Evolutionary conservation across 2,888 invertebrate species (phyloP).

Genomic region (Eledona agricola): DNA sequence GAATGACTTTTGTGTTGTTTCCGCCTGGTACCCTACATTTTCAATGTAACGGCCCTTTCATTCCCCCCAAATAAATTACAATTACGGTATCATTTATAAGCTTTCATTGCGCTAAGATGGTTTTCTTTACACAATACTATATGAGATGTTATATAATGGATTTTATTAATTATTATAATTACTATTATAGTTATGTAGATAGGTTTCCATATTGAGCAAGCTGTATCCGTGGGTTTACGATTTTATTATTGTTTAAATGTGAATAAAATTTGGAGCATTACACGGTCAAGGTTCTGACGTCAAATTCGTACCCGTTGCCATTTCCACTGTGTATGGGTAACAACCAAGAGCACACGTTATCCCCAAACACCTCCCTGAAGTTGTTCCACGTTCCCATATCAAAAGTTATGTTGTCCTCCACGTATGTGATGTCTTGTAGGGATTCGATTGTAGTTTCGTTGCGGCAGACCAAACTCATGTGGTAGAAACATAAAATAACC

Average conservation of each 20-base stretch:
- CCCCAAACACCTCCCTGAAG: conserved; percentile 46
- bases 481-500: conserved; percentile 41
- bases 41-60: conserved; percentile 24
- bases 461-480: conserved; percentile 39
- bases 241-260: conserved; percentile 55
- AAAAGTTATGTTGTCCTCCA: conserved; percentile 43
- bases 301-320: conserved; percentile 45
- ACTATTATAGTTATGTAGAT: conserved; percentile 45
- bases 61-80: conserved; percentile 21
- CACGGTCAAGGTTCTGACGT: conserved; percentile 25
- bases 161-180: conserved; percentile 44
- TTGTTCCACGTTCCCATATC: conserved; percentile 47
- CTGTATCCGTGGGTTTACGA: conserved; percentile 47
- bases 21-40: conserved; percentile 27
- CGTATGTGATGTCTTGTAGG: conserved; percentile 39
- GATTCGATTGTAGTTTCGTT: conserved; percentile 51
- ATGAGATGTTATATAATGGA: conserved; percentile 43
- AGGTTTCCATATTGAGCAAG: conserved; percentile 45
- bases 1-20: conserved; percentile 23
- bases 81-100: conserved; percentile 25
- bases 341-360: conserved; percentile 45
- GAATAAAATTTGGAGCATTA: conserved; percentile 46
- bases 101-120: conserved; percentile 23
- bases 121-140: conserved; percentile 25
- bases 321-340: conserved; percentile 43